These are phyloP conservation scores for Pristiophorus japonicus DNA, from an alignment of 2,113 vertebrate genomes.

Conservation along the genomic window DNA sequence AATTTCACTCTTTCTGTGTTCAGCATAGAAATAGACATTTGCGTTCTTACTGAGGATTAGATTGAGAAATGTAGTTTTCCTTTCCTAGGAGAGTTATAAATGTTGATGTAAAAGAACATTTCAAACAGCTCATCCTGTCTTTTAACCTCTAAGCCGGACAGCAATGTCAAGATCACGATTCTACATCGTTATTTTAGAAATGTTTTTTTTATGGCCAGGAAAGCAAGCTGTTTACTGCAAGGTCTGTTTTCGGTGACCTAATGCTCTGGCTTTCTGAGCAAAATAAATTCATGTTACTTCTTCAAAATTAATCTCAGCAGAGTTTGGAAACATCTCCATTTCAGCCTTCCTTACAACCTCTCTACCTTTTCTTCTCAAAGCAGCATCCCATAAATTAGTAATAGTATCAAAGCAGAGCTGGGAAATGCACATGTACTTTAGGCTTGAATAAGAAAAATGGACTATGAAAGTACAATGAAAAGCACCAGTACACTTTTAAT, in stretches of 20 bases:
- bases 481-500: neutral
- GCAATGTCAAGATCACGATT: neutral
- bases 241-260: neutral
- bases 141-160: neutral
- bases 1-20: too few relatives aligned
- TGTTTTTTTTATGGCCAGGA: neutral
- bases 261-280: neutral
- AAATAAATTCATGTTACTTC: too few relatives aligned
- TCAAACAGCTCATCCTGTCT: neutral
- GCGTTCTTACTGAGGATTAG: too few relatives aligned
- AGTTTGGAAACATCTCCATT: neutral
- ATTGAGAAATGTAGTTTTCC: too few relatives aligned
- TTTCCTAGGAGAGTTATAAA: too few relatives aligned
- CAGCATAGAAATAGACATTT: too few relatives aligned
- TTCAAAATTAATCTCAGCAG: too few relatives aligned
- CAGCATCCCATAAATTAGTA: neutral
- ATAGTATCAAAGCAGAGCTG: neutral
- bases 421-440: neutral
- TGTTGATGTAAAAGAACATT: too few relatives aligned
- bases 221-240: neutral
- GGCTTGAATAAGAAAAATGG: neutral
- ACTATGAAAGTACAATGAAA: neutral
- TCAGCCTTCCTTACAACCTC: neutral
- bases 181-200: neutral
- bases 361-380: neutral